Percentiles rank a stretch among this genome's conserved stretches.
These are phyloP conservation scores for Proisotoma minuta DNA, from an alignment of 2,888 invertebrate species.

Conservation along the genomic window DNA sequence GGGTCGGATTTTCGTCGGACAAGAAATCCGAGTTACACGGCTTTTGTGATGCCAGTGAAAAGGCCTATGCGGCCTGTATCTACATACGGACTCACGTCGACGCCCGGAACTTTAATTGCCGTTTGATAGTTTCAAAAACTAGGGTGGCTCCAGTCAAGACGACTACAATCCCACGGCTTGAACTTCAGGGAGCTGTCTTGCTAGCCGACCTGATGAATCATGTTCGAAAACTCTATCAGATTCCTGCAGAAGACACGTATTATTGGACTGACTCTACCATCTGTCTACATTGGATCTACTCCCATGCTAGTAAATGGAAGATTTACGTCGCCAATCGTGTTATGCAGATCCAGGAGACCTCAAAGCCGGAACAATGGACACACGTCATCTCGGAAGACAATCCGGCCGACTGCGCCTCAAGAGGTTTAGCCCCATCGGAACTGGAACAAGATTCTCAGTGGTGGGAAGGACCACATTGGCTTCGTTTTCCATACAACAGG, in stretches of 20 bases:
- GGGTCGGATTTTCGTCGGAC: background rate
- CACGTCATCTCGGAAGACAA: slow-evolving; percentile 45
- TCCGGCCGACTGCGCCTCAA: slow-evolving; percentile 47
- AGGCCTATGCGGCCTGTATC: background rate
- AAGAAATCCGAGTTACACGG: background rate
- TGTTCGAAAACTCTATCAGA: slow-evolving; percentile 4
- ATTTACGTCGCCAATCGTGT: slow-evolving; percentile 44
- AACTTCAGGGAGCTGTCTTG: slow-evolving; percentile 35
- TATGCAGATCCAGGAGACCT: slow-evolving; percentile 34
- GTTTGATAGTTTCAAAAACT: slow-evolving; percentile 30
- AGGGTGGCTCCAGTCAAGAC: slow-evolving; percentile 42
- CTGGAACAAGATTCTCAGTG: slow-evolving; percentile 29
- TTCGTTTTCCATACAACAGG: background rate
- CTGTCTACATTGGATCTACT: slow-evolving; percentile 39
- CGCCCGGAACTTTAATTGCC: no score
- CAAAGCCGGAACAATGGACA: slow-evolving; percentile 31
- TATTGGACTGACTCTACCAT: slow-evolving; percentile 39
- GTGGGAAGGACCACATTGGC: slow-evolving; percentile 46
- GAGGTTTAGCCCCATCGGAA: slow-evolving; percentile 36
- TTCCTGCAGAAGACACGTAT: background rate
- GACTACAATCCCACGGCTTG: slow-evolving; percentile 39
- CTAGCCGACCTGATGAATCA: slow-evolving; percentile 11
- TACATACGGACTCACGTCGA: slow-evolving; percentile 1
- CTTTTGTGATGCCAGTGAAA: slow-evolving; percentile 9
- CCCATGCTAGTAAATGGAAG: slow-evolving; percentile 28